Evolutionary conservation across 2,113 vertebrate species (phyloP).

Genomic region (Gadus chalcogrammus): DNA sequence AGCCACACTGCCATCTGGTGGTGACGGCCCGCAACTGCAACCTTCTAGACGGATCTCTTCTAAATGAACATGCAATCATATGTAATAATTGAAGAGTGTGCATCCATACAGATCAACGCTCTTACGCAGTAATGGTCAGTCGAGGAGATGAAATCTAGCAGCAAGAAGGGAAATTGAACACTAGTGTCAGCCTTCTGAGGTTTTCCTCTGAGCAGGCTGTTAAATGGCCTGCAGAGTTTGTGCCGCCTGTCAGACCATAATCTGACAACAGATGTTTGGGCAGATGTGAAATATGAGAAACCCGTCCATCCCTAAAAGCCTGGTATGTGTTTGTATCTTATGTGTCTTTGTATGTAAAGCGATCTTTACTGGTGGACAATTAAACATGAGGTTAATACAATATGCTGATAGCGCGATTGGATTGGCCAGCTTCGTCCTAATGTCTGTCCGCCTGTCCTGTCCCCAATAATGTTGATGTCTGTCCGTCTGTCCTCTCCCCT

Average conservation of each 20-base stretch:
- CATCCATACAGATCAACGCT: too few species aligned
- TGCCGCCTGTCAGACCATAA: constrained; percentile 7
- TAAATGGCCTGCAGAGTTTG: not conserved
- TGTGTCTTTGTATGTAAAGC: constrained; percentile 6
- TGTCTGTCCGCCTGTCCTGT: too few species aligned
- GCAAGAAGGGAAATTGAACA: too few species aligned
- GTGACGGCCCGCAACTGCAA: not conserved
- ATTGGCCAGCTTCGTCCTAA: too few species aligned
- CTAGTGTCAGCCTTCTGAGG: not conserved
- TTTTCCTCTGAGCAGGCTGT: not conserved
- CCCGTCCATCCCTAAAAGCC: constrained; percentile 27
- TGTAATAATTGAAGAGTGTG: too few species aligned
- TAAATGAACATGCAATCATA: too few species aligned
- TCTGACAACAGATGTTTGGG: constrained; percentile 32
- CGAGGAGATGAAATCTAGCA: too few species aligned
- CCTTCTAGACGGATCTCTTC: not conserved
- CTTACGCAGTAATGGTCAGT: too few species aligned
- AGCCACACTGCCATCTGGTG: constrained; percentile 36
- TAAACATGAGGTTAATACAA: not conserved
- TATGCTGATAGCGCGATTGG: not conserved
- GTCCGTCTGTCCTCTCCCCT: too few species aligned
- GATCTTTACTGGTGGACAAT: constrained; percentile 2
- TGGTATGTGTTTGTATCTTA: constrained; percentile 8
- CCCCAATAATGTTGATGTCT: too few species aligned
- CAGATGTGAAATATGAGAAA: constrained; percentile 30